These are phyloP conservation scores for Acanthococcus lagerstroemiae DNA, from an alignment of 2,888 invertebrate species.

Conservation along the genomic window DNA sequence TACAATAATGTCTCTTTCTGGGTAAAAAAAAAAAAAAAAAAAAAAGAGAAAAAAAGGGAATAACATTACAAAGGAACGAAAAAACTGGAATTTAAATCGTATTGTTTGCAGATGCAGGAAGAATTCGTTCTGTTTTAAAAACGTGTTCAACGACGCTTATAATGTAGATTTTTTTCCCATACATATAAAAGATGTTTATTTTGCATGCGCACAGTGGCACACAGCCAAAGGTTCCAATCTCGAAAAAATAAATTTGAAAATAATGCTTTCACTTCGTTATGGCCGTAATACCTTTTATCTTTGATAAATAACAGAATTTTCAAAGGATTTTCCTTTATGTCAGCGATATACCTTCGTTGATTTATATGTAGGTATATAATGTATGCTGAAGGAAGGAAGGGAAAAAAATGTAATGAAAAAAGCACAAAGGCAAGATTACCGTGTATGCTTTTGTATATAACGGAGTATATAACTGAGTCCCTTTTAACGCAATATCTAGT, in stretches of 20 bases:
- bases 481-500: too few species aligned
- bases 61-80: neutral
- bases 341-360: slow-evolving; percentile 19
- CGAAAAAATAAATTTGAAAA: slow-evolving; percentile 27
- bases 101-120: neutral
- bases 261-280: slow-evolving; percentile 27
- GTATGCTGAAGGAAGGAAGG: too few species aligned
- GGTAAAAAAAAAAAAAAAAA: too few species aligned
- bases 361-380: neutral
- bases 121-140: neutral
- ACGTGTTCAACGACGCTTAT: slow-evolving; percentile 20
- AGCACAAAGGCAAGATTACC: too few species aligned
- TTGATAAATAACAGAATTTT: slow-evolving; percentile 28
- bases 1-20: too few species aligned
- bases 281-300: slow-evolving; percentile 28
- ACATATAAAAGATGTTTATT: slow-evolving; percentile 22
- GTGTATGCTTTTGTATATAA: too few species aligned
- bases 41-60: too few species aligned
- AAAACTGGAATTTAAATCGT: neutral
- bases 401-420: too few species aligned
- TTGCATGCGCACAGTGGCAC: slow-evolving; percentile 22
- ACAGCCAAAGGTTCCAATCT: slow-evolving; percentile 25
- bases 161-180: slow-evolving; percentile 18
- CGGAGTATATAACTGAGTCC: too few species aligned
- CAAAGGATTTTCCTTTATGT: slow-evolving; percentile 22